phyloP scores from a whole-genome alignment of 2,888 invertebrate species.

The Thymelicus acteon region DNA sequence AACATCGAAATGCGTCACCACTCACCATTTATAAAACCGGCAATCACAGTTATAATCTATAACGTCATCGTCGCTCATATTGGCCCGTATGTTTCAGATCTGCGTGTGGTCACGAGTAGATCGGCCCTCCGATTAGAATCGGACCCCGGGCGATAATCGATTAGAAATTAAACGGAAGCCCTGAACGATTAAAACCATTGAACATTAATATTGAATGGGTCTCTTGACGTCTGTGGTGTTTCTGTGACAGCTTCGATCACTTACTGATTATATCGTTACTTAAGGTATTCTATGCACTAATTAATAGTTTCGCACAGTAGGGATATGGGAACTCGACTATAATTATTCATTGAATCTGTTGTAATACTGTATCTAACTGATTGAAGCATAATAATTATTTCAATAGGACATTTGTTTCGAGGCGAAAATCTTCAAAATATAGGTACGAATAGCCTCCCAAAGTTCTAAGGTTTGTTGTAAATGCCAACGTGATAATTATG shows the following conservation, averaged over 20 bases:
- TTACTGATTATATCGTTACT: neutral
- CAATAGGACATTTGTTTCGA: no score
- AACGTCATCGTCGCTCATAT: conserved; percentile 1
- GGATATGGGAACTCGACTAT: neutral
- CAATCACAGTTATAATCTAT: no score
- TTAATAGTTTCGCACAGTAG: neutral
- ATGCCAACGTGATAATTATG: no score
- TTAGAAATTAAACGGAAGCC: conserved; percentile 53
- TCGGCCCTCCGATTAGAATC: conserved; percentile 59
- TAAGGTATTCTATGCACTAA: neutral
- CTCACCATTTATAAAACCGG: no score
- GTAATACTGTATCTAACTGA: no score
- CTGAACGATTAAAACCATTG: conserved; percentile 54
- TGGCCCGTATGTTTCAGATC: conserved; percentile 21
- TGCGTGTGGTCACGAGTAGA: conserved; percentile 63
- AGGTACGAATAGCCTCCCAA: no score
- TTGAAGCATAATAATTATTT: no score
- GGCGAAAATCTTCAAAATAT: no score
- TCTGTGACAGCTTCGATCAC: conserved; percentile 33
- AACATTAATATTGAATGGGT: conserved; percentile 46
- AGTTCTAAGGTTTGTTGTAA: no score
- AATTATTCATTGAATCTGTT: no score
- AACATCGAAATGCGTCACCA: no score
- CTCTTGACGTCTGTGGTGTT: conserved; percentile 26
- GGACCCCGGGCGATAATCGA: conserved; percentile 53